A percentile compares a stretch with the other conserved stretches of the same genome.
Conservation (phyloP, 2,113 vertebrate genomes). For the Psilopsiagon aurifrons region DNA sequence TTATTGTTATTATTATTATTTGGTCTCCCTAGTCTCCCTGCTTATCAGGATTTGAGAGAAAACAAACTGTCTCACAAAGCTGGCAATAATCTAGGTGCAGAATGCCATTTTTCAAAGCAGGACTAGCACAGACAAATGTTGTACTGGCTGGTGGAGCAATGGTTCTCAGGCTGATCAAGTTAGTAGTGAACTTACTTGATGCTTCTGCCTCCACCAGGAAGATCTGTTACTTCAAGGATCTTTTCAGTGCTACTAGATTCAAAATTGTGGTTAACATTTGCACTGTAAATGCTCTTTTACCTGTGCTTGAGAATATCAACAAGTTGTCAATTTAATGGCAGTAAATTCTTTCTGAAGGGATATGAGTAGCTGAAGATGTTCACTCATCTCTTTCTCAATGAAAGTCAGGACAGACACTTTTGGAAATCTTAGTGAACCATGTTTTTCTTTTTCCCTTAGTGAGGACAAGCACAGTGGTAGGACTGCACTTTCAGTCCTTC, state of each 20-base stretch:
- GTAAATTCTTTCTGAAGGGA: neutral
- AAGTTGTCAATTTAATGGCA: neutral
- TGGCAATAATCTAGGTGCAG: neutral
- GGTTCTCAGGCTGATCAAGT: neutral
- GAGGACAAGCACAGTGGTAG: neutral
- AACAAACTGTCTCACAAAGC: neutral
- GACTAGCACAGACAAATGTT: neutral
- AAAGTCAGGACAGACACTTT: neutral
- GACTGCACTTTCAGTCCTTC: conserved; percentile 1
- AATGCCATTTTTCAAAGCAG: neutral
- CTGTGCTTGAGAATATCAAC: neutral
- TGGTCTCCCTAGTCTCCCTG: neutral
- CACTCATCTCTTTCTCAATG: neutral
- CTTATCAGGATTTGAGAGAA: neutral
- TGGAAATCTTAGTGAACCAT: neutral
- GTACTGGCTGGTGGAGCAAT: neutral
- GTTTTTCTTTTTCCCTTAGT: neutral
- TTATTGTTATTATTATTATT: neutral
- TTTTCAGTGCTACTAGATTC: neutral
- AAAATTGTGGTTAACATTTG: neutral
- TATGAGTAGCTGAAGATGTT: neutral
- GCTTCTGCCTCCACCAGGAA: neutral
- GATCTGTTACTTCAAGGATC: neutral
- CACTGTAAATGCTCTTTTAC: neutral
- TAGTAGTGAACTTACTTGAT: neutral